Evolutionary conservation across 2,797 vertebrate species (phyloP), one percentile per base, ranked within the genome.

Genomic region (Varecia variegata): DNA sequence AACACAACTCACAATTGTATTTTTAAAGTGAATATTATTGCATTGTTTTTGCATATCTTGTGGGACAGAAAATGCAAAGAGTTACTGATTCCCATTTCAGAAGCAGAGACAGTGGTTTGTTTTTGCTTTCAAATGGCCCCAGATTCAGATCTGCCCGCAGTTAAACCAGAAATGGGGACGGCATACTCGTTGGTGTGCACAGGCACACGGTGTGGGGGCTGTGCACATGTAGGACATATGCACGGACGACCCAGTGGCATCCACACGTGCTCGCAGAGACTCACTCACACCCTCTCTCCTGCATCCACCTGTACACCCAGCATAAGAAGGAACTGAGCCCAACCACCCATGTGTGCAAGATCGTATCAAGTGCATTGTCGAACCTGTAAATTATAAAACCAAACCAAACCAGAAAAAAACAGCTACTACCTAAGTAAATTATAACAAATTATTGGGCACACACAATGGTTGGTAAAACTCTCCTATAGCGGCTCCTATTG

Each of bases 31-130:
- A 99, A 99, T 97, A 99, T 99, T 99, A 99, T 99, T 99, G 99
- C 99, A 99, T 99, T 99, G 99, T 99, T 99, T 99, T 99, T 99
- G 99, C 99, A 99, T 99, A 99, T 99, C 99, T 99, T 99, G 99
- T 99, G 99, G 99, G 99, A 99, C 99, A 98, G 98, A 98, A 99
- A 98, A 99, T 98, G 98, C 98, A 98, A 98, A 98, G 98, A 98
- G 98, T 98, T 98, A 98, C 98, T 97, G 98, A 98, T 98, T 98
- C 98, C 98, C 97, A 94, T 98, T 98, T 98, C 96, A 83, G 98
- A 98, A 98, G 98, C 98, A 97, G 98, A 98, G 98, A 98, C 96
- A 98, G 98, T 98, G 98, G 97, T 98, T 98, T 96, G 98, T 98
- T 98, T 98, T 98, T 98, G 98, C 98, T 98, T 98, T 98, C 97